phyloP scores from a whole-genome alignment of 1,140 invertebrate genomes.

The Diachasmimorpha longicaudata region DNA sequence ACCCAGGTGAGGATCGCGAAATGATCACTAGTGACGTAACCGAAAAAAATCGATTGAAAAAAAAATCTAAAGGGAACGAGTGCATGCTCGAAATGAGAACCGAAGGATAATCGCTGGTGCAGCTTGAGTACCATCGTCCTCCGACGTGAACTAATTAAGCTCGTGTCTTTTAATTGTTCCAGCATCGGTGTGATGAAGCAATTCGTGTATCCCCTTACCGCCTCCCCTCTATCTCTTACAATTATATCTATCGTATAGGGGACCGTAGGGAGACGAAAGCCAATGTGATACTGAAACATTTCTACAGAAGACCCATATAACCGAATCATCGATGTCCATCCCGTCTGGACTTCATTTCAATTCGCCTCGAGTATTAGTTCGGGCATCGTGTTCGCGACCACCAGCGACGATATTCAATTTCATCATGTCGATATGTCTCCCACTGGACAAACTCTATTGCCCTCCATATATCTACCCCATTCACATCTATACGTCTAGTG shows the following conservation, averaged over 20 bases:
- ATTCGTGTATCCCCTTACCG: neutral
- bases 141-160: slow-evolving; percentile 16
- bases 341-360: slow-evolving; percentile 16
- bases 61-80: neutral
- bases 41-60: neutral
- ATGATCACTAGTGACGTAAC: too few relatives aligned
- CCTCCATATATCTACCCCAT: neutral
- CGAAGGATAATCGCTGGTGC: slow-evolving; percentile 11
- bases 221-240: neutral
- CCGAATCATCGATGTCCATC: neutral
- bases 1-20: neutral
- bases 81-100: neutral
- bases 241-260: neutral
- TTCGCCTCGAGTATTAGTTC: slow-evolving; percentile 7
- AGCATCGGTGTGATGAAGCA: slow-evolving; percentile 18
- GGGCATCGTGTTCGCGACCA: neutral
- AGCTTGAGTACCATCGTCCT: neutral
- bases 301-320: neutral
- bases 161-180: slow-evolving; percentile 21
- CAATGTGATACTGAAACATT: neutral
- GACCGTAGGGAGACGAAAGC: neutral
- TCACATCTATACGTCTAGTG: neutral
- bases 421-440: slow-evolving; percentile 16
- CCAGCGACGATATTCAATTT: slow-evolving; percentile 14
- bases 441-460: neutral